phyloP scores from a whole-genome alignment of 2,113 vertebrate species.

The Synchiropus splendidus region DNA sequence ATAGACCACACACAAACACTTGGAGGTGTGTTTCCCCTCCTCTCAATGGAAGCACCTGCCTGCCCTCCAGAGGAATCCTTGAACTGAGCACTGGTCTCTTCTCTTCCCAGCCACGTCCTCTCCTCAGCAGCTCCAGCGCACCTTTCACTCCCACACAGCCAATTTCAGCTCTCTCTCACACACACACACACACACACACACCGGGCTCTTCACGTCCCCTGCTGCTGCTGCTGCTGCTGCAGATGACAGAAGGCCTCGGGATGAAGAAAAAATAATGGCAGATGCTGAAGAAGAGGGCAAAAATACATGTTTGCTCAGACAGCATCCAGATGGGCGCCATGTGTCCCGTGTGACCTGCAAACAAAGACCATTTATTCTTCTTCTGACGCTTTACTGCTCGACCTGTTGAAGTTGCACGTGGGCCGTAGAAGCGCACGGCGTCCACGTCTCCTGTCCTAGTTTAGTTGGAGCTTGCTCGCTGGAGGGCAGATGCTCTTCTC shows the following conservation, averaged over 20 bases:
- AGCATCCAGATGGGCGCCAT: constrained; percentile 29
- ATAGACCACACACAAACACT: not conserved
- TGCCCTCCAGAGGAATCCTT: constrained; percentile 13
- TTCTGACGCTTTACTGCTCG: too few species aligned
- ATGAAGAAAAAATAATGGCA: constrained; percentile 17
- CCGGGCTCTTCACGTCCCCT: constrained; percentile 15
- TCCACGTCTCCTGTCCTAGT: constrained; percentile 26
- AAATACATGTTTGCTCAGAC: constrained; percentile 43
- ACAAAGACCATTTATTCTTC: too few species aligned
- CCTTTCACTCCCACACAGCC: constrained; percentile 21
- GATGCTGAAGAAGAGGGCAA: constrained; percentile 17
- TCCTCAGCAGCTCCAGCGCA: constrained; percentile 20
- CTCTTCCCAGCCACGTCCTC: constrained; percentile 27
- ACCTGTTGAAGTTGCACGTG: too few species aligned
- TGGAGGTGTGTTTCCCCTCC: not conserved
- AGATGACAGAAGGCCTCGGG: constrained; percentile 31
- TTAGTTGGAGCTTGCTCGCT: constrained; percentile 26
- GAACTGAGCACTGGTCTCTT: constrained; percentile 21
- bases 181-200: constrained; percentile 2
- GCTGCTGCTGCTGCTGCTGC: constrained; percentile 17
- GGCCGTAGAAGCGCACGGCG: too few species aligned
- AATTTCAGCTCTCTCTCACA: constrained; percentile 18
- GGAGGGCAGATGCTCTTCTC: constrained; percentile 27
- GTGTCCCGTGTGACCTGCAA: constrained; percentile 8
- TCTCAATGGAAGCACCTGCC: constrained; percentile 13